A percentile compares a stretch with the other conserved stretches of the same genome.
phyloP scores from a whole-genome alignment of 2,888 invertebrate genomes.

The Pharmacophagus antenor region DNA sequence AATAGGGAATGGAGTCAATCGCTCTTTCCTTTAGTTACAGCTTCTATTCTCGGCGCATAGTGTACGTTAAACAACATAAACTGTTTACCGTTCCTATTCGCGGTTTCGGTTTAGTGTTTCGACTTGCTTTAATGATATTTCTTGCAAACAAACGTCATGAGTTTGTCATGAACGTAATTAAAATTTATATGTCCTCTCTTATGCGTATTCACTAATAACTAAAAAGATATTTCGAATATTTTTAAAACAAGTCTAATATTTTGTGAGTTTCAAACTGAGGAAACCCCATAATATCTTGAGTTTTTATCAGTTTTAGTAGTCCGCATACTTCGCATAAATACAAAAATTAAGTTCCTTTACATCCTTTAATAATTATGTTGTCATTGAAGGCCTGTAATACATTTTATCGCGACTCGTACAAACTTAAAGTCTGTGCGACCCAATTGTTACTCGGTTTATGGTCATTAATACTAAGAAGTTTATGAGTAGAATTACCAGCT shows the following conservation, averaged over 20 bases:
- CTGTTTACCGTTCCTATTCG: constrained; percentile 20
- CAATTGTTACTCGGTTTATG: constrained; percentile 21
- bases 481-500: background rate
- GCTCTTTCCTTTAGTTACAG: constrained; percentile 1
- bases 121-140: background rate
- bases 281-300: too few relatives aligned
- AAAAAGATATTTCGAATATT: background rate
- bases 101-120: constrained; percentile 2
- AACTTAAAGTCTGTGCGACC: background rate
- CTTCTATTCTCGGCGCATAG: background rate
- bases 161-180: background rate
- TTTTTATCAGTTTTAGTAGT: too few relatives aligned
- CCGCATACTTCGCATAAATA: too few relatives aligned
- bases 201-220: background rate
- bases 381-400: too few relatives aligned
- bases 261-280: background rate
- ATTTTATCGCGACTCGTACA: too few relatives aligned
- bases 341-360: too few relatives aligned
- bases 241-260: background rate
- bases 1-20: background rate
- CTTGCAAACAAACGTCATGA: background rate
- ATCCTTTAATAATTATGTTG: too few relatives aligned
- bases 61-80: constrained; percentile 2
- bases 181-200: background rate
- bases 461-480: constrained; percentile 16